Conservation (phyloP, 2,797 vertebrate species). For the Picus viridis region DNA sequence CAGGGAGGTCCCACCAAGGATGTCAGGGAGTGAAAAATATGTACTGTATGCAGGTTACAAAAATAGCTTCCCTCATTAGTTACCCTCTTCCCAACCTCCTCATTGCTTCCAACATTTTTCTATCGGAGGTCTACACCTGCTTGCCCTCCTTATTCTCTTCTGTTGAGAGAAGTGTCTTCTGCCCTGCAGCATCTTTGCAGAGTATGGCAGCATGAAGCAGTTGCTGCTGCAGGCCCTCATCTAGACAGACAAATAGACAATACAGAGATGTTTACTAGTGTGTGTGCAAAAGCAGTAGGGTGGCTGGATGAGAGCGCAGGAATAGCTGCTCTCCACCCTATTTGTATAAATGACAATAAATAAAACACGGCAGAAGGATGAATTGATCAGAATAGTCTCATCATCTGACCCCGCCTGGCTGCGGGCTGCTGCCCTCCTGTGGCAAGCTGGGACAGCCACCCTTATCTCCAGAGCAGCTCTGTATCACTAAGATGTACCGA, state of each 20-base stretch:
- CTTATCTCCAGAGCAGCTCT: background rate
- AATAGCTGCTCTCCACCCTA: background rate
- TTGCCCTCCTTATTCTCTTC: background rate
- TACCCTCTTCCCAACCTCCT: background rate
- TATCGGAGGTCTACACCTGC: background rate
- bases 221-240: background rate
- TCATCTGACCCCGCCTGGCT: background rate
- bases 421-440: constrained; percentile 28
- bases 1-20: background rate
- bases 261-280: background rate
- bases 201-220: background rate
- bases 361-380: background rate
- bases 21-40: background rate
- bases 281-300: background rate
- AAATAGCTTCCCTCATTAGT: background rate
- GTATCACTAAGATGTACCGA: accelerated
- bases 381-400: background rate
- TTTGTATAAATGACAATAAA: background rate
- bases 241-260: background rate
- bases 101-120: background rate
- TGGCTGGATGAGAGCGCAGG: accelerated
- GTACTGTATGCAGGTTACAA: background rate
- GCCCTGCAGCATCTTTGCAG: background rate
- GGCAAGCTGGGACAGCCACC: background rate
- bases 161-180: background rate